Base-by-base conservation (phyloP, 2,888 invertebrate genomes). In the Disparrhopalites patrizii region DNA sequence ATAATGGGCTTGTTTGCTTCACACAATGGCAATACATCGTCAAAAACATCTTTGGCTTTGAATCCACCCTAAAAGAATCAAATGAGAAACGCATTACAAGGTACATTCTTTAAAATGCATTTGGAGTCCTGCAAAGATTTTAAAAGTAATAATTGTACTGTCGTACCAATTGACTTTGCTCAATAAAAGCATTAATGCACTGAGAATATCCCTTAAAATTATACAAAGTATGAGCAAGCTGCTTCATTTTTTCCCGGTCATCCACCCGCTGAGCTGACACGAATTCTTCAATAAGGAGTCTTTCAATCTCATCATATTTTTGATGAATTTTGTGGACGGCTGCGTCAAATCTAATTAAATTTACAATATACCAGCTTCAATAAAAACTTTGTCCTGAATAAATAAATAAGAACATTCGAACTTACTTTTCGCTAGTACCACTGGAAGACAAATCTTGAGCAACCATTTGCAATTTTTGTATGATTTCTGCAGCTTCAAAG, bases 181-280 rank as follows among this genome's bases (percentile, higher is more conserved):
- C 95, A 76, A 99, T 97, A 78, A 91, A 99, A 0, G 94, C 93
- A 82, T 98, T 92, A 57, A 99, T 87, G 80, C 97, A 98, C 74
- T 94, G 91, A 0, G 92, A 90, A 80, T 97, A 98, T 1, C 95
- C 92, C 82, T 96, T 97, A 78, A 99, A 99, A 77, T 97, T 93
- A 0, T 92, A 91, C 76, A 99, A 82, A 54, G 97, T 90, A 61
- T 85, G 85, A 0, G 98, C 96, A 71, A 97, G 87, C 76, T 92
- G 90, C 77, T 91, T 94, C 97, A 99, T 98, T 76, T 90, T 86
- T 36, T 84, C 83, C 73, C 88, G 86, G 78, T 97, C 91, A 73
- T 90, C 89, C 68, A 87, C 86, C 71, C 88, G 87, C 77, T 97
- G 95, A 0, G 94, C 93, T 65, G 86, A 85, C 0, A 90, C 90